Conservation (phyloP, 2,888 invertebrate genomes). For the Apamea sordens region DNA sequence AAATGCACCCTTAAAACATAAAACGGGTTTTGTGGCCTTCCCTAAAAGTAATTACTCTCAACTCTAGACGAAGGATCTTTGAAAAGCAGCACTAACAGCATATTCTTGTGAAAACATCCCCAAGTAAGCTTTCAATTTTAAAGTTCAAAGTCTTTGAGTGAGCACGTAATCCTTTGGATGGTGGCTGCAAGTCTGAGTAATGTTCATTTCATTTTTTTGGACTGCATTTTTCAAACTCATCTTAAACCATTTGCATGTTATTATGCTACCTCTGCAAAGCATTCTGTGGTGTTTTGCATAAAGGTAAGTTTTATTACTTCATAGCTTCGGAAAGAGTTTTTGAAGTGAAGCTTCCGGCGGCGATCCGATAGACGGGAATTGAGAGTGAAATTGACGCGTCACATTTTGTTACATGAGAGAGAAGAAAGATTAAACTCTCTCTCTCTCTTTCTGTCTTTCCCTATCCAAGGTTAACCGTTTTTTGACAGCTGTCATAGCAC, state of each 20-base stretch:
- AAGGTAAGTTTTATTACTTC: slow-evolving; percentile 22
- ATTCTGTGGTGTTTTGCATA: slow-evolving; percentile 23
- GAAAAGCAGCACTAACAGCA: slow-evolving; percentile 31
- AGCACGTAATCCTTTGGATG: slow-evolving; percentile 35
- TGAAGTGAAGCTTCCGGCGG: neutral
- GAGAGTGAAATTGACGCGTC: neutral
- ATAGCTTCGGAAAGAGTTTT: neutral
- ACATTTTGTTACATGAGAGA: neutral
- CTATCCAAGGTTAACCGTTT: no score
- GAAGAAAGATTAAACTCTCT: neutral
- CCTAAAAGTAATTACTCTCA: slow-evolving; percentile 43
- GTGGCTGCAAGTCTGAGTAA: slow-evolving; percentile 37
- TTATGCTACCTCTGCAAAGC: slow-evolving; percentile 23
- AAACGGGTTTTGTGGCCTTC: neutral
- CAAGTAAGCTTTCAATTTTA: slow-evolving; percentile 54
- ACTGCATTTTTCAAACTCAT: slow-evolving; percentile 39
- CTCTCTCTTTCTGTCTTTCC: neutral
- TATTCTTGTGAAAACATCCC: slow-evolving; percentile 42
- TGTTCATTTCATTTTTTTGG: slow-evolving; percentile 22
- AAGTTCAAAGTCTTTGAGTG: slow-evolving; percentile 55
- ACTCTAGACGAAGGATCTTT: slow-evolving; percentile 10
- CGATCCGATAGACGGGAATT: neutral
- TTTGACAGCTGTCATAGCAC: no score
- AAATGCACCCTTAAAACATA: neutral
- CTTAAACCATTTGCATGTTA: slow-evolving; percentile 49